These are phyloP conservation scores for Drosophila melanosoma DNA, from an alignment of 2,888 invertebrate species.

Conservation along the genomic window DNA sequence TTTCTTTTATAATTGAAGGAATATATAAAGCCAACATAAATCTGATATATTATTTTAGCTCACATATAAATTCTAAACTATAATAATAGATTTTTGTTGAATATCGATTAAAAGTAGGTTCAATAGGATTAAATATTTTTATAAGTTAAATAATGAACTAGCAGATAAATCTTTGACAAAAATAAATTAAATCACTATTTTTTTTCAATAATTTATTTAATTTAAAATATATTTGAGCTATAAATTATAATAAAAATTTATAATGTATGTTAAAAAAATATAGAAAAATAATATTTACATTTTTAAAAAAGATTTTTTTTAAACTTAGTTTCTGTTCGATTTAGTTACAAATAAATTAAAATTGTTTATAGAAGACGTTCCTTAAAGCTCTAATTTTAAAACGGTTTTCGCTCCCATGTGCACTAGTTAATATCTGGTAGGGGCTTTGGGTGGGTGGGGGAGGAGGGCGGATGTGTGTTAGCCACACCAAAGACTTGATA, in stretches of 20 bases:
- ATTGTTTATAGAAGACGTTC: not conserved
- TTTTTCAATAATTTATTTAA: too few species aligned
- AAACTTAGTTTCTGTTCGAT: not conserved
- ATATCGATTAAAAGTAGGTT: not conserved
- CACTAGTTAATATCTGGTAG: constrained; percentile 5
- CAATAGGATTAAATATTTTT: not conserved
- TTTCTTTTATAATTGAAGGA: too few species aligned
- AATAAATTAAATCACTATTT: not conserved
- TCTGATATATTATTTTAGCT: not conserved
- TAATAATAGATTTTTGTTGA: not conserved
- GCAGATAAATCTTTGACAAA: not conserved
- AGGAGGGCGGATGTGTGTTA: not conserved
- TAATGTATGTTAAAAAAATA: too few species aligned
- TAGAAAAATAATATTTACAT: not conserved
- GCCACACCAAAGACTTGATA: constrained; percentile 19
- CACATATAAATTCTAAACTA: not conserved
- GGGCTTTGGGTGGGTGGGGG: not conserved
- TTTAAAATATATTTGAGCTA: not conserved
- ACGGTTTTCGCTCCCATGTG: not conserved
- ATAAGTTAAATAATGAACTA: not conserved
- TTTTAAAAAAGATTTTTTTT: rapidly evolving
- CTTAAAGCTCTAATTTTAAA: too few species aligned
- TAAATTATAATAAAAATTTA: not conserved
- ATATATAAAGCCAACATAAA: not conserved
- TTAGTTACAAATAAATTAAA: not conserved